Base-by-base conservation (phyloP, 2,113 vertebrate species). In the Pan paniscus region DNA sequence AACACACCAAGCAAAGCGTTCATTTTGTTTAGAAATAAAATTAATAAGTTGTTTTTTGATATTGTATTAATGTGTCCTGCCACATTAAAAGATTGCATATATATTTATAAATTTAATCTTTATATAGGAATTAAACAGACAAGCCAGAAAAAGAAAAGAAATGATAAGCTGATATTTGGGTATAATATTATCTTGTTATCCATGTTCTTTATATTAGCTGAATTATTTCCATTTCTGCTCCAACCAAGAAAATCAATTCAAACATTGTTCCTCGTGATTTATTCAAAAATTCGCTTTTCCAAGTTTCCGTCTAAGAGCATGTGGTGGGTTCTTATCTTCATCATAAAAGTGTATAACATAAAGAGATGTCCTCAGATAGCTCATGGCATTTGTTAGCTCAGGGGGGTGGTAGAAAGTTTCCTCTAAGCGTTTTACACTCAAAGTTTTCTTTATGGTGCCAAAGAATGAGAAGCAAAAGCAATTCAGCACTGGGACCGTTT, bases 191-290 rank as follows among this genome's bases (percentile, higher is more conserved):
- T 94, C 97, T 98, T n/a, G 16, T 93, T 97, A 97, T 50, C 90
- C 70, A 14, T 88, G 96, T 97, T 98, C 98, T 98, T 97, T 96
- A 85, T 94, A 30, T 95, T 88, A 80, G 82, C 83, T 97, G 96
- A 98, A 79, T 98, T 97, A 91, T 97, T 97, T 97, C 80, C 81
- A 89, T 95, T 98, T 91, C 94, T 94, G 55, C 90, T 97, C 35
- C 94, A 87, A 1, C 72, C 93, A 55, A 93, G 97, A 97, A 98
- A 98, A 98, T 97, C 97, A 98, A 98, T 97, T 97, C 96, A 96
- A 96, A 98, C 97, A 98, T 97, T 96, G 82, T 82, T 97, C 22
- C 79, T 97, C 75, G 90, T 97, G 2, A 25, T 97, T 98, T 98
- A 89, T 96, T 98, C 86, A 89, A 83, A 98, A 98, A 91, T 14